These are phyloP conservation scores for Xenopus laevis DNA, from an alignment of 2,113 vertebrate species.

Conservation along the genomic window DNA sequence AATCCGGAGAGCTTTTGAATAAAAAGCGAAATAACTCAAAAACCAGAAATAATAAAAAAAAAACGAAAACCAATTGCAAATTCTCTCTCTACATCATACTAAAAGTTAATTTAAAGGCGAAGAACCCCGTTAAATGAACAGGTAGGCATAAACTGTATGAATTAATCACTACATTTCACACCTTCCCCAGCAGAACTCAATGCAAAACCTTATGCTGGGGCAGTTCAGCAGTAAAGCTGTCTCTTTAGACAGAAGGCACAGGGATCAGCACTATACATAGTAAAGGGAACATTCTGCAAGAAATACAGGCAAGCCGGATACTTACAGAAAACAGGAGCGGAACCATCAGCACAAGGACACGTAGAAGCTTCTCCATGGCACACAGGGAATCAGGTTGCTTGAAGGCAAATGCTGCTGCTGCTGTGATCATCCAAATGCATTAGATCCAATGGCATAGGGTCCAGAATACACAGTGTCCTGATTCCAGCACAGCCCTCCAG, in stretches of 20 bases:
- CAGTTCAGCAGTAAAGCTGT: background rate
- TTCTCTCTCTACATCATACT: too few relatives aligned
- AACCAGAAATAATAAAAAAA: too few relatives aligned
- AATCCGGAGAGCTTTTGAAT: too few relatives aligned
- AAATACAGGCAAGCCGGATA: conserved; percentile 18
- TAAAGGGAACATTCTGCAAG: background rate
- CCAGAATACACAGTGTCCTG: too few relatives aligned
- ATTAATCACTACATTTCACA: background rate
- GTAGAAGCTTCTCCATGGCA: conserved; percentile 18
- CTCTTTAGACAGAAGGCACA: background rate
- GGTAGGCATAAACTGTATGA: too few relatives aligned
- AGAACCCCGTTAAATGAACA: too few relatives aligned
- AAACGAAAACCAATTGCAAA: too few relatives aligned
- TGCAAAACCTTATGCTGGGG: background rate
- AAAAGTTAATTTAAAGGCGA: too few relatives aligned
- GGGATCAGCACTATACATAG: background rate
- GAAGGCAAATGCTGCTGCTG: background rate
- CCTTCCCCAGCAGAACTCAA: background rate
- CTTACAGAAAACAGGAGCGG: conserved; percentile 22
- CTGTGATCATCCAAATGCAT: conserved; percentile 25
- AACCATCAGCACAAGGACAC: conserved; percentile 18
- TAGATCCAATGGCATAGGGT: conserved; percentile 21
- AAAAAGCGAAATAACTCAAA: too few relatives aligned
- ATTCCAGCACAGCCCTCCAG: too few relatives aligned
- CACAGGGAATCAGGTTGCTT: conserved; percentile 17